A percentile compares a stretch with the other conserved stretches of the same genome.
These are phyloP conservation scores for Oscheius onirici DNA, from an alignment of 2,888 invertebrate species.

Conservation along the genomic window DNA sequence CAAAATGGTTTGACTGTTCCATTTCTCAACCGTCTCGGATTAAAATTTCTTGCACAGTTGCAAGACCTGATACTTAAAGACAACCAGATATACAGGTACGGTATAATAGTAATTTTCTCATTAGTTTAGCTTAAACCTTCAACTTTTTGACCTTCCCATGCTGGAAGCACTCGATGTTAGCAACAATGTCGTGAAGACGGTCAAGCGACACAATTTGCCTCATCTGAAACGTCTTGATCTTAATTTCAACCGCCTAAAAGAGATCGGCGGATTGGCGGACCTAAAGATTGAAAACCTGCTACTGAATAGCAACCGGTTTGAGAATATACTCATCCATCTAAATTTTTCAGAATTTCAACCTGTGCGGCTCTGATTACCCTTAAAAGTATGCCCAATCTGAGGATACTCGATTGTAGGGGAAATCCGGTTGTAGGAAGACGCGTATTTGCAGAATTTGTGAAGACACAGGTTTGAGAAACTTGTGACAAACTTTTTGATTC, in stretches of 20 bases:
- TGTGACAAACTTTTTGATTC: background rate
- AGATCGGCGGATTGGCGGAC: background rate
- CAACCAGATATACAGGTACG: background rate
- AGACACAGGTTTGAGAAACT: slow-evolving; percentile 38
- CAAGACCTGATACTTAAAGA: background rate
- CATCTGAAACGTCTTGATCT: slow-evolving; percentile 12
- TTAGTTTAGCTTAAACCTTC: slow-evolving; percentile 1
- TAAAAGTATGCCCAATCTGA: slow-evolving; percentile 10
- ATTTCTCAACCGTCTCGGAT: slow-evolving; percentile 7
- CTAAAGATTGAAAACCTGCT: slow-evolving; percentile 16
- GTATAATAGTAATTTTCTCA: background rate
- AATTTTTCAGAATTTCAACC: slow-evolving; percentile 8
- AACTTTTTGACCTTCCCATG: background rate
- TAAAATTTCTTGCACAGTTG: background rate
- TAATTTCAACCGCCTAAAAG: slow-evolving; percentile 14
- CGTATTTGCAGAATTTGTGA: slow-evolving; percentile 45
- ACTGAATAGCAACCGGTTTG: slow-evolving; percentile 8
- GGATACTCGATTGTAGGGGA: slow-evolving; percentile 40
- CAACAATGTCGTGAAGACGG: slow-evolving; percentile 7
- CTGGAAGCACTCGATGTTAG: slow-evolving; percentile 18
- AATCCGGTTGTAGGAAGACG: slow-evolving; percentile 43
- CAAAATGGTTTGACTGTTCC: slow-evolving; percentile 2
- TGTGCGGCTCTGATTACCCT: slow-evolving; percentile 2
- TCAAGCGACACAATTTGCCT: slow-evolving; percentile 16
- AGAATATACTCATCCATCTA: background rate